Percentiles rank a stretch among this genome's conserved stretches.
These are phyloP conservation scores for Centropus bengalensis DNA, from an alignment of 2,113 vertebrate species.

Conservation along the genomic window DNA sequence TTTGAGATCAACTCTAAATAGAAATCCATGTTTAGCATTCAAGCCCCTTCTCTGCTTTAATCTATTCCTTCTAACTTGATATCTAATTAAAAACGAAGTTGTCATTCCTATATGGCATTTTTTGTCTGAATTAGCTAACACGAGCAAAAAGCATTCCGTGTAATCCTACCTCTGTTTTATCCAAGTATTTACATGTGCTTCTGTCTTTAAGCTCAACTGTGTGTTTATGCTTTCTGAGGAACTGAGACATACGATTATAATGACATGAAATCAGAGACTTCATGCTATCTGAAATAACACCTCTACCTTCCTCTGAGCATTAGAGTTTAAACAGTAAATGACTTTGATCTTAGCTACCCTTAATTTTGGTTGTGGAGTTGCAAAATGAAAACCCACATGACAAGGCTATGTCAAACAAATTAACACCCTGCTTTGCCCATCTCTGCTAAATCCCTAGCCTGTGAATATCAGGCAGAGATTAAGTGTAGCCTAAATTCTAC, in stretches of 20 bases:
- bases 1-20: not conserved
- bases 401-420: slow-evolving; percentile 50
- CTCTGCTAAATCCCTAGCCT: not conserved
- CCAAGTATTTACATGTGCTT: slow-evolving; percentile 41
- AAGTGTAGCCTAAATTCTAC: not conserved
- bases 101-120: not conserved
- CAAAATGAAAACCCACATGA: slow-evolving; percentile 70
- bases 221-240: slow-evolving; percentile 47
- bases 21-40: not conserved
- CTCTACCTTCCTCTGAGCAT: slow-evolving; percentile 58
- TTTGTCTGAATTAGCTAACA: slow-evolving; percentile 3
- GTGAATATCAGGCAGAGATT: not conserved
- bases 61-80: not conserved
- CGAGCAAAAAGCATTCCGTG: not conserved
- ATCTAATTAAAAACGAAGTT: slow-evolving; percentile 5
- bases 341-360: slow-evolving; percentile 64
- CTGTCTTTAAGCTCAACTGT: slow-evolving; percentile 33
- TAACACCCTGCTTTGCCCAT: not conserved
- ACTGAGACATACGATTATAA: slow-evolving; percentile 39
- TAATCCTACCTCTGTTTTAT: slow-evolving; percentile 24
- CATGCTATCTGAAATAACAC: slow-evolving; percentile 64
- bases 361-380: slow-evolving; percentile 63
- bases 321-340: slow-evolving; percentile 35
- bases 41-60: not conserved
- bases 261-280: slow-evolving; percentile 59